Percentiles rank a stretch among this genome's conserved stretches.
Conservation (phyloP, 2,888 invertebrate genomes). For the Clostera curtula region DNA sequence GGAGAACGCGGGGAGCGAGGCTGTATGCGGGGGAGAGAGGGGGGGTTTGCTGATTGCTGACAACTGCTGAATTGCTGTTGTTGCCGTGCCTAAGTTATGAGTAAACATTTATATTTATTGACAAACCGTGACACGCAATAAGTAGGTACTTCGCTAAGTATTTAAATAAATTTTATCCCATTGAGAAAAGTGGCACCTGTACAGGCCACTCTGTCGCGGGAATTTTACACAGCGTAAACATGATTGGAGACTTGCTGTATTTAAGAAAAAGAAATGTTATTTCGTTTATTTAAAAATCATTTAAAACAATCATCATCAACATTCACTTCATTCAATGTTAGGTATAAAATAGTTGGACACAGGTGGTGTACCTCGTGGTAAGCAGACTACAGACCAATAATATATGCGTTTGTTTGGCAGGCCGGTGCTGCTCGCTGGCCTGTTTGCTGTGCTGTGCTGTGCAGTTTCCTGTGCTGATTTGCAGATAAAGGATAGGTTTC, state of each 20-base stretch:
- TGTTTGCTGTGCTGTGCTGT: conserved; percentile 72
- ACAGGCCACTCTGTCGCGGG: no score
- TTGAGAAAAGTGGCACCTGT: no score
- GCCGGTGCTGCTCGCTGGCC: conserved; percentile 74
- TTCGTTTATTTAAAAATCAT: no score
- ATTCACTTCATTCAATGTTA: no score
- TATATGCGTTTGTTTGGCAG: conserved; percentile 69
- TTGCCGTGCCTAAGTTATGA: conserved; percentile 73
- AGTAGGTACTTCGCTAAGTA: no score
- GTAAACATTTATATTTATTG: conserved; percentile 70
- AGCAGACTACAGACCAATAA: conserved; percentile 52
- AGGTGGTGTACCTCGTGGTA: conserved; percentile 25
- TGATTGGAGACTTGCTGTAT: no score
- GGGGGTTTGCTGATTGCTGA: conserved; percentile 68
- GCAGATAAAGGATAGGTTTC: conserved; percentile 66
- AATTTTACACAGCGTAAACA: no score
- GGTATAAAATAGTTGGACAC: conserved; percentile 7
- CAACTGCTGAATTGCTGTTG: conserved; percentile 73
- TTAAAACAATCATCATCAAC: no score
- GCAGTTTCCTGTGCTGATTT: conserved; percentile 72
- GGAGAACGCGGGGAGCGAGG: conserved; percentile 66
- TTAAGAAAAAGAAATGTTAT: no score
- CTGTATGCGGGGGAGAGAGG: conserved; percentile 58
- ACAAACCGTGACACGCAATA: conserved; percentile 55
- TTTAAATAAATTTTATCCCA: no score